Base-by-base conservation (phyloP, 2,888 invertebrate genomes). In the Eristalinus sepulchralis region DNA sequence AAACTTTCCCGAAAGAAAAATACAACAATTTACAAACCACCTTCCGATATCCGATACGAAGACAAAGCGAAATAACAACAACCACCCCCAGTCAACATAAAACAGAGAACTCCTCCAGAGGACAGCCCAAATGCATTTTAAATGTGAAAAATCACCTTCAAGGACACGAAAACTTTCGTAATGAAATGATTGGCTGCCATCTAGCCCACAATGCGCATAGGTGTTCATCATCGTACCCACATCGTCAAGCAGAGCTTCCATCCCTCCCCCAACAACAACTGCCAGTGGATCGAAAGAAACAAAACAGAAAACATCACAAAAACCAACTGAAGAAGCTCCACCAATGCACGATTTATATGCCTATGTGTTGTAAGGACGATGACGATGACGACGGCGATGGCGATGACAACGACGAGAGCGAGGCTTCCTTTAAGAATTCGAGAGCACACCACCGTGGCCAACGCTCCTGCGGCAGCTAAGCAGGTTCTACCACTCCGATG, bases 111-210 rank as follows among this genome's bases (percentile, higher is more conserved):
- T 57, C 75, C 72, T 81, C 36, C 59, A 73, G 57, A 88, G 88
- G 83, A 86, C 89, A 88, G 87, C 89, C 89, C 89, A 87, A 88
- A 85, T 88, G 88, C 84, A 87, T 88, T 89, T 89, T 87, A 87
- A 88, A 89, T 88, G 83, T 88, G 81, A 78, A 83, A 76, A 83
- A 83, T 83, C 86, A 78, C 82, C 82, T 88, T 89, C 88, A 88
- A 89, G 89, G 88, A 88, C 88, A 87, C 78, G 60, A 82, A 64
- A 87, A 77, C 73, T 82, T 86, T 86, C 81, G 88, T 89, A 88
- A 88, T 88, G 75, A 88, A 89, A 88, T 87, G 89, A 89, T 89
- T 89, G 89, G 89, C 89, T 88, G 78, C 88, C 81, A 88, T 77
- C 64, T 78, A 77, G 55, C 88, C 81, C 78, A 88, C 77, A 84